Conservation (phyloP, 2,888 invertebrate species). For the Palloptera scutellata region DNA sequence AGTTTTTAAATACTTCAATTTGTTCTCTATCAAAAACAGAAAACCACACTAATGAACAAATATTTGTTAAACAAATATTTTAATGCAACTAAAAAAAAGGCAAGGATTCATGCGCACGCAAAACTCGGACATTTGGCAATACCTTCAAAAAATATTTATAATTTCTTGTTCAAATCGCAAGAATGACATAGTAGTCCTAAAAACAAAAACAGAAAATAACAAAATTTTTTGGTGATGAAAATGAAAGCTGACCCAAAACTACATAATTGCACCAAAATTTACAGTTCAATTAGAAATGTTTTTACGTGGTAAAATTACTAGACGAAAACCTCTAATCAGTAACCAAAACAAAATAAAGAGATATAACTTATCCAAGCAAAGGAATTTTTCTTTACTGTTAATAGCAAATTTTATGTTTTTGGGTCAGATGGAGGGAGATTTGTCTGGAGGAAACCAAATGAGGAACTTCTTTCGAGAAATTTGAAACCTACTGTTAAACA, state of each 20-base stretch:
- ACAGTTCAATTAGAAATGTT: neutral
- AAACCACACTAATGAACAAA: no score
- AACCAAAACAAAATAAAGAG: neutral
- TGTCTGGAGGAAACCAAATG: conserved; percentile 25
- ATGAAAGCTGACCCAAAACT: conserved; percentile 22
- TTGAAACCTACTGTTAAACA: conserved; percentile 23
- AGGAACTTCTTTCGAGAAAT: conserved; percentile 20
- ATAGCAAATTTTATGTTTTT: conserved; percentile 16
- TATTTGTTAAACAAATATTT: no score
- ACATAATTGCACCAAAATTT: conserved; percentile 19
- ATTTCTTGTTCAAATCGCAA: neutral
- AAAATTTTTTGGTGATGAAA: conserved; percentile 22
- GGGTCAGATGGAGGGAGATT: conserved; percentile 20
- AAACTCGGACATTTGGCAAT: no score
- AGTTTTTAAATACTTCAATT: no score
- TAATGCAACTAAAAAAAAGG: no score
- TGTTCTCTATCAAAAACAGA: no score
- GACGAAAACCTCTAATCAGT: neutral
- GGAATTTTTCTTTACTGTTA: neutral
- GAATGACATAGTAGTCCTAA: conserved; percentile 4
- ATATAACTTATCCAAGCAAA: neutral
- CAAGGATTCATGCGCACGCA: no score
- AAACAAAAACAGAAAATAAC: conserved; percentile 21
- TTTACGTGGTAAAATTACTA: neutral
- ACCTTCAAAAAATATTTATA: no score